These are phyloP conservation scores for Venusia cambrica DNA, from an alignment of 2,888 invertebrate genomes.

Conservation along the genomic window DNA sequence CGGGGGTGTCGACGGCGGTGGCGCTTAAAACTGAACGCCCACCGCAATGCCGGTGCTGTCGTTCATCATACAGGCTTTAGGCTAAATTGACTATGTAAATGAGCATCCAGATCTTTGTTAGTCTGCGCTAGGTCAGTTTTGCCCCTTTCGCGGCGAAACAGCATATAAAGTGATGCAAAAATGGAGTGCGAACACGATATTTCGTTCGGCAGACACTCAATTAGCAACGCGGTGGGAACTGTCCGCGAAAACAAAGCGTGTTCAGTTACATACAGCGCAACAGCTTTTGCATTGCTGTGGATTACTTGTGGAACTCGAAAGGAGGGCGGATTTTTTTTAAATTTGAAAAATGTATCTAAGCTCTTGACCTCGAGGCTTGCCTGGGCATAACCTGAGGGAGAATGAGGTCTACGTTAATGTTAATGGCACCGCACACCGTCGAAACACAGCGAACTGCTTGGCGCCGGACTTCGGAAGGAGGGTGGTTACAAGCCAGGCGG, in stretches of 20 bases:
- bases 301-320: constrained; percentile 44
- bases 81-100: neutral
- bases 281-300: constrained; percentile 56
- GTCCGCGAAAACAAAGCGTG: constrained; percentile 75
- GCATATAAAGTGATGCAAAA: constrained; percentile 60
- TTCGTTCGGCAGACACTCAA: constrained; percentile 69
- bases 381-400: no score
- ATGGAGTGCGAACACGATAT: constrained; percentile 65
- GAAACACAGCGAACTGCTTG: no score
- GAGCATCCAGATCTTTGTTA: constrained; percentile 6
- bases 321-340: constrained; percentile 4
- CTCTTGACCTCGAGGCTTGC: no score
- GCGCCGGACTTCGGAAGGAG: no score
- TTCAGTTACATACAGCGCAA: constrained; percentile 67
- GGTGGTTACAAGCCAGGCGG: no score
- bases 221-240: constrained; percentile 76
- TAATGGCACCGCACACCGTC: no score
- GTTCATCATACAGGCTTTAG: no score
- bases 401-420: no score
- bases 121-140: constrained; percentile 10
- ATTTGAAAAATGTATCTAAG: no score
- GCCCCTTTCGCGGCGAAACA: constrained; percentile 24
- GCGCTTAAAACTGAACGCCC: no score
- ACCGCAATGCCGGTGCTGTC: no score
- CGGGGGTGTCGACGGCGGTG: no score